Evolutionary conservation across 2,113 vertebrate species (phyloP).

Genomic region (Phylloscopus trochilus): DNA sequence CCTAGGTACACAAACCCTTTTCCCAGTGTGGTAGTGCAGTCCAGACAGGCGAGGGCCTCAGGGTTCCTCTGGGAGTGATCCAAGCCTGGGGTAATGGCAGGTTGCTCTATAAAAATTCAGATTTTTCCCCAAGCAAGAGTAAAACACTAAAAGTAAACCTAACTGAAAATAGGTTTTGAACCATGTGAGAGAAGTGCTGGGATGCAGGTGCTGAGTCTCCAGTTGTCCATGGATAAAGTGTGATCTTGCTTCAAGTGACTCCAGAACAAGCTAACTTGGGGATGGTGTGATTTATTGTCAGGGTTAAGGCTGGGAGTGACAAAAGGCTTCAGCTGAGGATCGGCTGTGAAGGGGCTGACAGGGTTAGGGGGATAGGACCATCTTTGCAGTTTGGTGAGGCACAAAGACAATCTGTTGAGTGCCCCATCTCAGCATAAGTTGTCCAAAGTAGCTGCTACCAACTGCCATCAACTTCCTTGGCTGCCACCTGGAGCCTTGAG

Average conservation of each 20-base stretch:
- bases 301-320: background rate
- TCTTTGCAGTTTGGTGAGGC: background rate
- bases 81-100: accelerated
- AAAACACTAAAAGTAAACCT: background rate
- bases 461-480: background rate
- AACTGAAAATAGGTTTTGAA: background rate
- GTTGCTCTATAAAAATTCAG: accelerated
- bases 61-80: background rate
- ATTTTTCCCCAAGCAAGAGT: background rate
- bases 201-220: background rate
- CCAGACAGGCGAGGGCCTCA: background rate
- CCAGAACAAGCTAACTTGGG: background rate
- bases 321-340: background rate
- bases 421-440: background rate
- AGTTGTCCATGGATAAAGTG: background rate
- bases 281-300: background rate
- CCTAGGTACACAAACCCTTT: background rate
- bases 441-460: background rate
- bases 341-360: background rate
- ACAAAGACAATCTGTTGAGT: background rate
- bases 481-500: background rate
- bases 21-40: background rate
- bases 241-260: background rate
- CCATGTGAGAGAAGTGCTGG: background rate
- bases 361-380: background rate